Evolutionary conservation across 1,140 invertebrate genomes (phyloP).

Genomic region (Dendrolimus kikuchii): DNA sequence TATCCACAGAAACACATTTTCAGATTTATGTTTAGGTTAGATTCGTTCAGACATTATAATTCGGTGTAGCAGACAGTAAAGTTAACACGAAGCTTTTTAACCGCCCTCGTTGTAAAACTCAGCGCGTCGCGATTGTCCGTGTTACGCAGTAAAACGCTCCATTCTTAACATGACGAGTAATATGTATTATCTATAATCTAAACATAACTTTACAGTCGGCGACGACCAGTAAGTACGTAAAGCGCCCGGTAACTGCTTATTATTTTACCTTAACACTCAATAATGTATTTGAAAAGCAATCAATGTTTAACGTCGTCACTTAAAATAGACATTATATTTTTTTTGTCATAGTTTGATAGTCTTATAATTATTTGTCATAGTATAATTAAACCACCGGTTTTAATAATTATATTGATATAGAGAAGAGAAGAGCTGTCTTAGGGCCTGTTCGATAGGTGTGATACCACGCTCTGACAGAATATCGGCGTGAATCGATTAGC

Average conservation of each 20-base stretch:
- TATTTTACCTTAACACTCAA: slow-evolving; percentile 2
- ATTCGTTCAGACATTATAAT: slow-evolving; percentile 13
- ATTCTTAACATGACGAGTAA: slow-evolving; percentile 49
- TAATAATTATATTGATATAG: no score
- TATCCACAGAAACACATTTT: no score
- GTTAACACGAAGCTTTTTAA: slow-evolving; percentile 59
- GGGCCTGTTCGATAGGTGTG: no score
- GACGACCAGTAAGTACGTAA: background rate
- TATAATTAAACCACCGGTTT: no score
- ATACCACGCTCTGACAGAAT: no score
- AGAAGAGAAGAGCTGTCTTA: no score
- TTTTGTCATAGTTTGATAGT: no score
- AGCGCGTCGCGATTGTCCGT: slow-evolving; percentile 58
- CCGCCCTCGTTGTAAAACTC: slow-evolving; percentile 57
- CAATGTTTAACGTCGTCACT: no score
- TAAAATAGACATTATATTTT: no score
- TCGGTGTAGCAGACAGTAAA: slow-evolving; percentile 28
- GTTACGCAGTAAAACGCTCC: slow-evolving; percentile 62
- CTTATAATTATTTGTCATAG: no score
- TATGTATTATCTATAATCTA: slow-evolving; percentile 54
- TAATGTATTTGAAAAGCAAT: background rate
- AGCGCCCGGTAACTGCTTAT: background rate
- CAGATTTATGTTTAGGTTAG: no score
- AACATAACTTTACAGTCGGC: slow-evolving; percentile 33
- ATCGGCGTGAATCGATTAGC: no score